A percentile compares a stretch with the other conserved stretches of the same genome.
Evolutionary conservation across 2,888 invertebrate species (phyloP).

Genomic region (Tetramorium bicarinatum): DNA sequence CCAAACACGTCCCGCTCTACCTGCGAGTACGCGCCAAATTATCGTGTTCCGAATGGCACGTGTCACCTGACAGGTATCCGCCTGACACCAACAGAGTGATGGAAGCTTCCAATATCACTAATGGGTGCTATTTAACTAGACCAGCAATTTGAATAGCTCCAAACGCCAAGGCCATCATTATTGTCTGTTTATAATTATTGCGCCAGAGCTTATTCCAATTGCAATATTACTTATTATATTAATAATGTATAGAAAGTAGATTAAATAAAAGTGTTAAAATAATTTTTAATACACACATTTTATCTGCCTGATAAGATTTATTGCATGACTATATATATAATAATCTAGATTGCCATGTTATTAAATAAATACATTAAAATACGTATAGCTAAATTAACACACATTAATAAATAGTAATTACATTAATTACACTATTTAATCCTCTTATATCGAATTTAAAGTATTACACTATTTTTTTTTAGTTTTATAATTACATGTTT

Average conservation of each 20-base stretch:
- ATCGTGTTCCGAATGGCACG: slow-evolving; percentile 79
- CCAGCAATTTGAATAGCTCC: neutral
- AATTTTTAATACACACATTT: neutral
- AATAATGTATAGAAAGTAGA: neutral
- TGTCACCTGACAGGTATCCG: slow-evolving; percentile 79
- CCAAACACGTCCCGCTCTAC: slow-evolving; percentile 70
- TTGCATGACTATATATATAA: neutral
- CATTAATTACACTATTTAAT: neutral
- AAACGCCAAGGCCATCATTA: neutral
- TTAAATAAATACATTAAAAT: neutral
- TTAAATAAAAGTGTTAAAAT: neutral
- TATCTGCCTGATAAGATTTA: neutral
- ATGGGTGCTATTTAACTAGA: slow-evolving; percentile 57
- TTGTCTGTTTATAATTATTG: neutral
- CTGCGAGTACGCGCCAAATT: slow-evolving; percentile 75
- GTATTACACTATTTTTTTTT: neutral
- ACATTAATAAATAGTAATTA: slow-evolving; percentile 1
- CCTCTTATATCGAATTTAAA: neutral
- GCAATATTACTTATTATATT: neutral
- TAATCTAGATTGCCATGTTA: neutral
- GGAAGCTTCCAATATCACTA: slow-evolving; percentile 59
- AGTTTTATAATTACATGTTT: neutral
- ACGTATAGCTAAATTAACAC: neutral
- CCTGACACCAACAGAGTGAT: slow-evolving; percentile 50
- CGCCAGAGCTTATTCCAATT: neutral